phyloP scores from a whole-genome alignment of 2,888 invertebrate genomes.

The Strigamia transsilvanica region DNA sequence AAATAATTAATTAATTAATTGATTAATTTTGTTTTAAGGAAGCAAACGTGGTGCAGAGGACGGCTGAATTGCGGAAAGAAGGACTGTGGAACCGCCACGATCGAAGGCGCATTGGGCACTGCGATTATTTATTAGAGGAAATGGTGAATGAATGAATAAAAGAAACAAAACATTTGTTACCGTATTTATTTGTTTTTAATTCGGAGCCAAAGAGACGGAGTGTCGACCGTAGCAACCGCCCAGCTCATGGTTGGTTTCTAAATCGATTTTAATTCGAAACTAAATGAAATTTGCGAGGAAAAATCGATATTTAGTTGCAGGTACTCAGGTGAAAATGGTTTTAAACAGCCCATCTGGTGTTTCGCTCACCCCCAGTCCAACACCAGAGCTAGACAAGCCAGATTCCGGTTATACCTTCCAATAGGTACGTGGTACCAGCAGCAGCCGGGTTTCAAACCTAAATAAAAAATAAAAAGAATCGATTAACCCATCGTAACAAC shows the following conservation, averaged over 20 bases:
- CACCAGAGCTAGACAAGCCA: neutral
- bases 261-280: too few species aligned
- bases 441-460: conserved; percentile 5
- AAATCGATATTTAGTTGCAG: too few species aligned
- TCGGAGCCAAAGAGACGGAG: neutral
- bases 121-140: neutral
- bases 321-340: conserved; percentile 52
- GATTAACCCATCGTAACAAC: neutral
- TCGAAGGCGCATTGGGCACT: too few species aligned
- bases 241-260: too few species aligned
- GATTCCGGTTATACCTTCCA: conserved; percentile 57
- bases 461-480: too few species aligned
- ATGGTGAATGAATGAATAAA: neutral
- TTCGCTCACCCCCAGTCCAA: neutral
- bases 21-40: too few species aligned
- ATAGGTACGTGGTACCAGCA: conserved; percentile 55
- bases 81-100: too few species aligned
- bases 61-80: too few species aligned
- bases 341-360: conserved; percentile 39
- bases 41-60: too few species aligned
- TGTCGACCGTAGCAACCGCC: neutral
- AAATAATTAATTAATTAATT: too few species aligned
- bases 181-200: neutral
- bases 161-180: neutral
- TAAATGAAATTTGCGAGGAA: too few species aligned